phyloP scores from a whole-genome alignment of 2,888 invertebrate genomes.

The Patella ulyssiponensis region DNA sequence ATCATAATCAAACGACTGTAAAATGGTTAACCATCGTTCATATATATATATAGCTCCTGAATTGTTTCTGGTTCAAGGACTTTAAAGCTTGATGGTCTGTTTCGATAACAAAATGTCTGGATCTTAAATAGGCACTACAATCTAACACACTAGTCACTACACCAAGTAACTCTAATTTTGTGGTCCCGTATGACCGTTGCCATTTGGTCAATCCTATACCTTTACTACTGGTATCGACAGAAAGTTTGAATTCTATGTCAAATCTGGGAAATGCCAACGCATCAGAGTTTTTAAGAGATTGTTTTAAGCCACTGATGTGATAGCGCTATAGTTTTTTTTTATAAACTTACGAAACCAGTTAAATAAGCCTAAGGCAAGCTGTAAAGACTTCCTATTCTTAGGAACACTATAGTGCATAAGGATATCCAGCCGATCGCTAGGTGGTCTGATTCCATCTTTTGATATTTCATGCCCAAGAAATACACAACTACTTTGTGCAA shows the following conservation, averaged over 20 bases:
- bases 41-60: too few relatives aligned
- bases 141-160: constrained; percentile 24
- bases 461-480: constrained; percentile 33
- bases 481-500: constrained; percentile 22
- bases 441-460: constrained; percentile 25
- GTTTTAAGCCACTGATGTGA: constrained; percentile 14
- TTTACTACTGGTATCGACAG: constrained; percentile 22
- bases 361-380: constrained; percentile 31
- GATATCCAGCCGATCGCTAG: constrained; percentile 13
- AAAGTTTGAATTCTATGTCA: constrained; percentile 23
- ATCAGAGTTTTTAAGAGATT: constrained; percentile 20
- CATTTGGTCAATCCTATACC: constrained; percentile 12
- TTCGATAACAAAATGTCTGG: constrained; percentile 22
- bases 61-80: too few relatives aligned
- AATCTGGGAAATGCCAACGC: constrained; percentile 28
- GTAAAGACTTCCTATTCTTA: constrained; percentile 23
- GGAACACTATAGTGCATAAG: constrained; percentile 18
- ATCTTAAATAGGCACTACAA: constrained; percentile 22
- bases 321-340: constrained; percentile 25
- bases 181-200: constrained; percentile 18
- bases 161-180: constrained; percentile 23
- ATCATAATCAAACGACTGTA: constrained; percentile 11
- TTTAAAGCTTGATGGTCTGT: constrained; percentile 22
- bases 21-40: constrained; percentile 20
- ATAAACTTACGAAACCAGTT: constrained; percentile 37